A percentile compares a stretch with the other conserved stretches of the same genome.
Conservation (phyloP, 2,797 vertebrate genomes). For the Tarsius wallacei region DNA sequence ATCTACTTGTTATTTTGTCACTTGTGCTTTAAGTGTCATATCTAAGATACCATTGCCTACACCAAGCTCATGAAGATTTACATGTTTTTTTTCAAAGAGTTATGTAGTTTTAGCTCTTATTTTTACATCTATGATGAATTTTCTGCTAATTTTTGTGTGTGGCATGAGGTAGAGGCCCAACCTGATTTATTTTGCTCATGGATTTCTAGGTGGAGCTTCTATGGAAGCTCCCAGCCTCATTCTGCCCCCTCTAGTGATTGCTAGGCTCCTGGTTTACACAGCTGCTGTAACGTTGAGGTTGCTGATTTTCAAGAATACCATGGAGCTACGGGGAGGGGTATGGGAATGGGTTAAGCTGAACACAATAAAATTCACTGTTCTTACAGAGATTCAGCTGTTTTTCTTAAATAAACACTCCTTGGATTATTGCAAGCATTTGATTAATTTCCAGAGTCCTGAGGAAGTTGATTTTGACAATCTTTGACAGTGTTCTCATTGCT, state of each 20-base stretch:
- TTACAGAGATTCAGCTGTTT: neutral
- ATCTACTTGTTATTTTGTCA: neutral
- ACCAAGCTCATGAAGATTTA: neutral
- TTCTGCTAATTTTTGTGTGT: neutral
- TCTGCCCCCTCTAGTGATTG: no score
- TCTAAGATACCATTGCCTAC: neutral
- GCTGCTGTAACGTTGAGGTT: neutral
- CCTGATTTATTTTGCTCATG: neutral
- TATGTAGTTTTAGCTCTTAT: neutral
- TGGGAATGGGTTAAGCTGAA: neutral
- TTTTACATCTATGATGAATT: neutral
- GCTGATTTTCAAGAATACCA: neutral
- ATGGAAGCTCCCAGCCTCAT: neutral
- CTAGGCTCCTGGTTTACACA: neutral
- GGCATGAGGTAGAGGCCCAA: neutral
- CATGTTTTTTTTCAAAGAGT: neutral
- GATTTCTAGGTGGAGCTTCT: neutral
- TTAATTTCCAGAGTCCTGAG: neutral
- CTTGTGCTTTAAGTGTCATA: neutral
- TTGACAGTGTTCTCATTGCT: neutral
- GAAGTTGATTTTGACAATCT: neutral
- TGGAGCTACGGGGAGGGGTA: neutral
- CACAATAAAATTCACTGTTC: neutral
- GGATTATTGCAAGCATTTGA: neutral
- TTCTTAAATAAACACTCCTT: neutral